Evolutionary conservation across 2,888 invertebrate species (phyloP), one percentile per base, ranked within the genome.

Genomic region (Nephrotoma flavescens): DNA sequence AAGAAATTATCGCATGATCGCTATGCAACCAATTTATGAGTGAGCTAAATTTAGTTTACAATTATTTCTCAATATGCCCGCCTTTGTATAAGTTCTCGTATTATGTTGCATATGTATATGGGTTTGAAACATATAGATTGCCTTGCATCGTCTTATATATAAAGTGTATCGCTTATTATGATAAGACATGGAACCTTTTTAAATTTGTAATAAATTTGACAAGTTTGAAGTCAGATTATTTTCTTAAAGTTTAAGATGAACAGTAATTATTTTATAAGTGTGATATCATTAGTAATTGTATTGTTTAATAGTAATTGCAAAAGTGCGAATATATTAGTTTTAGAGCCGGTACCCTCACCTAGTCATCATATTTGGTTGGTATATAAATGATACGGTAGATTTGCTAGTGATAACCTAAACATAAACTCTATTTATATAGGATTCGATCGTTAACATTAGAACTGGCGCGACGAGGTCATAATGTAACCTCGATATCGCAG

Each of bases 341-440:
- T 87, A 12, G 86, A 86, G 41, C 71, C 83, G 12, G 86, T 87
- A 6, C 57, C 87, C 11, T 88, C 88, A n/a, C 87, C 87, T 5
- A 87, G 87, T 86, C 87, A 88, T 88, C 89, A 89, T 86, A 88
- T 89, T 57, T 89, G 89, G 87, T 71, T 9, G 9, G 19, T 71
- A 71, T 6, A 15, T 52, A 71, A n/a, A 15, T 15, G 15, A 6
- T 57, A 15, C 15, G n/a, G 31, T 31, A 19, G 31, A 9, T 4
- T 44, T 6, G 19, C 15, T 71, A 31, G 9, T 57, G 71, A 71
- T 71, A 71, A 71, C 44, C 44, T 44, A 44, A 9, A 31, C 31
- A 31, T 44, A 5, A 44, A 44, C 6, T 44, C 11, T 44, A 44
- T 44, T 44, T 44, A 44, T 11, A 4, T 42, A 87, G 87, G 87